These are phyloP conservation scores for Labrus mixtus DNA, from an alignment of 2,113 vertebrate genomes.

Conservation along the genomic window DNA sequence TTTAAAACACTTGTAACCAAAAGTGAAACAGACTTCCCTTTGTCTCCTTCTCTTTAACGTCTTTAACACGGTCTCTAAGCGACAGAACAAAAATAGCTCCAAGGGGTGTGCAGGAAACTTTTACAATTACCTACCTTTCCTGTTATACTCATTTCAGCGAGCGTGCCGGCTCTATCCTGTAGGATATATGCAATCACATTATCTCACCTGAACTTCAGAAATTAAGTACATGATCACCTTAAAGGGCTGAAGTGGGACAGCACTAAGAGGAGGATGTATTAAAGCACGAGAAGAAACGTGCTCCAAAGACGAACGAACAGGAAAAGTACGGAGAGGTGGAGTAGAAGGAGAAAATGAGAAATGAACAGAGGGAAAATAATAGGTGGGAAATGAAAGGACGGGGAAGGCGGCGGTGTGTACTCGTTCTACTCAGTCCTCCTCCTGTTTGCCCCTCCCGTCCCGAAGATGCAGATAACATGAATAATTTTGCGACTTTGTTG, in stretches of 20 bases:
- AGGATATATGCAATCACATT: conserved; percentile 18
- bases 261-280: background rate
- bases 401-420: background rate
- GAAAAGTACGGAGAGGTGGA: background rate
- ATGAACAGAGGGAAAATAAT: background rate
- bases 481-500: conserved; percentile 80
- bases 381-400: conserved; percentile 8
- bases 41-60: conserved; percentile 4
- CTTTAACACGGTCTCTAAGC: background rate
- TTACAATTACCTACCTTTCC: background rate
- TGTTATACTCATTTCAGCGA: conserved; percentile 5
- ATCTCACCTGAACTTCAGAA: conserved; percentile 33
- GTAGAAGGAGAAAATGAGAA: conserved; percentile 1
- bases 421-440: conserved; percentile 29
- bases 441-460: conserved; percentile 36
- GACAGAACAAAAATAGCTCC: conserved; percentile 28
- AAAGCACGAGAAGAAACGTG: background rate
- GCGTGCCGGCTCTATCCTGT: background rate
- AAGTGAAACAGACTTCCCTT: background rate
- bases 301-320: background rate
- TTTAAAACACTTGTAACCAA: background rate
- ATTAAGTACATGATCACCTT: conserved; percentile 27
- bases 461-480: conserved; percentile 75
- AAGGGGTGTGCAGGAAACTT: conserved; percentile 11
- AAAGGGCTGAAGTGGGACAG: conserved; percentile 4